Base-by-base conservation (phyloP, 2,797 vertebrate genomes). In the Lutjanus campechanus region DNA sequence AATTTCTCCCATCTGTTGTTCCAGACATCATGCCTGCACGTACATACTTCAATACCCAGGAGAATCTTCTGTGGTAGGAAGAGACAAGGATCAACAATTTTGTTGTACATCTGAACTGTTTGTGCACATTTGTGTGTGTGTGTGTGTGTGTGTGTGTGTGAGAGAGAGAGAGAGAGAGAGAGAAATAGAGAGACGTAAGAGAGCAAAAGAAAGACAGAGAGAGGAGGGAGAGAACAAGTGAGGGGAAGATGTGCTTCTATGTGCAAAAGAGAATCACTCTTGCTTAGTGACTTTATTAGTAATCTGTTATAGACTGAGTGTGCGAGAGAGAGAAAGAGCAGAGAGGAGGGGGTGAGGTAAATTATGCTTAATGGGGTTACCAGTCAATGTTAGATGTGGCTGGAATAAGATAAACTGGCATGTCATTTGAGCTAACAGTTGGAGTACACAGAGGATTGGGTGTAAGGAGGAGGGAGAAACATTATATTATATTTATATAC, bases 211-310 rank as follows among this genome's bases (percentile, higher is more conserved):
- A 65, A 50, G 22, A 73, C 15, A 68, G 65, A 36, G 67, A 74
- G 74, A 58, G 55, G 49, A 59, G 55, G 36, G 13, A 54, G 36
- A 53, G 53, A 65, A 56, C 46, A 53, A 41, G n/a, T 25, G 41
- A 70, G 53, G 61, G 11, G 22, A 76, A 74, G 51, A 80, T 47
- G 41, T 53, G 67, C 43, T 75, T 56, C 41, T 66, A 7, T 63
- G 67, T 73, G 62, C 60, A 65, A 82, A 70, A 69, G 49, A 76
- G 47, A 85, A 81, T 73, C 59, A 59, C 55, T 88, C 71, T 65
- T 83, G n/a, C 78, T 89, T 76, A 67, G 84, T 77, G 73, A 87
- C 77, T 90, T 89, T 85, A 88, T 91, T 85, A 85, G 69, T 87
- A 85, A 91, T 87, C 66, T 13, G 59, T 84, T 88, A 63, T 66